Evolutionary conservation across 2,888 invertebrate genomes (phyloP).

Genomic region (Zaprionus bogoriensis): DNA sequence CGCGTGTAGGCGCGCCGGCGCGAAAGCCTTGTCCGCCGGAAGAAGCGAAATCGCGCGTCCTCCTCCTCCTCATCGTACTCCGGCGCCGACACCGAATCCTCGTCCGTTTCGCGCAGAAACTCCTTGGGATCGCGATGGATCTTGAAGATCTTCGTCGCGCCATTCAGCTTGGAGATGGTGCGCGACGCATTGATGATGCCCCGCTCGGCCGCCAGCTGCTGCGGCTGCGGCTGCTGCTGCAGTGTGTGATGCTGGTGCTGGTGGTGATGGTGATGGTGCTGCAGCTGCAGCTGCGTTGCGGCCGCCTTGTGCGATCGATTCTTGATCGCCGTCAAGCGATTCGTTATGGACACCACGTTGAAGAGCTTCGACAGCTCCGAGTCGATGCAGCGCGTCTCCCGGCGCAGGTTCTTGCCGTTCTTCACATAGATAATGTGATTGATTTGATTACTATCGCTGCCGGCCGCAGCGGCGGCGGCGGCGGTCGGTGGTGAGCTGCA

Average conservation of each 20-base stretch:
- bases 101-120: conserved; percentile 78
- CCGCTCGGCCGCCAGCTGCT: conserved; percentile 61
- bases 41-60: conserved; percentile 72
- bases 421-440: conserved; percentile 72
- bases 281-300: conserved; percentile 5
- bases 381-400: conserved; percentile 79
- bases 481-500: conserved; percentile 59
- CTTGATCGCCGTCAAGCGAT: conserved; percentile 50
- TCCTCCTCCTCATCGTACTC: conserved; percentile 80
- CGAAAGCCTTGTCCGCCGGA: conserved; percentile 63
- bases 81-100: conserved; percentile 79
- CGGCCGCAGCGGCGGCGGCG: conserved; percentile 49
- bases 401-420: conserved; percentile 69
- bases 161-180: conserved; percentile 73
- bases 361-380: conserved; percentile 79
- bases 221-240: conserved; percentile 13
- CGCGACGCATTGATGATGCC: conserved; percentile 76
- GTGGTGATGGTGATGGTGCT: conserved; percentile 13
- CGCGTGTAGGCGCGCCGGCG: conserved; percentile 48
- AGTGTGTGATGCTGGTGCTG: not conserved
- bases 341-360: conserved; percentile 79
- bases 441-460: conserved; percentile 65
- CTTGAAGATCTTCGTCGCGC: conserved; percentile 75
- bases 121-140: conserved; percentile 79
- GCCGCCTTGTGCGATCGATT: conserved; percentile 49